These are phyloP conservation scores for Eunapius fragilis DNA, from an alignment of 37 sponge, comb jelly and placozoan species.

Conservation along the genomic window DNA sequence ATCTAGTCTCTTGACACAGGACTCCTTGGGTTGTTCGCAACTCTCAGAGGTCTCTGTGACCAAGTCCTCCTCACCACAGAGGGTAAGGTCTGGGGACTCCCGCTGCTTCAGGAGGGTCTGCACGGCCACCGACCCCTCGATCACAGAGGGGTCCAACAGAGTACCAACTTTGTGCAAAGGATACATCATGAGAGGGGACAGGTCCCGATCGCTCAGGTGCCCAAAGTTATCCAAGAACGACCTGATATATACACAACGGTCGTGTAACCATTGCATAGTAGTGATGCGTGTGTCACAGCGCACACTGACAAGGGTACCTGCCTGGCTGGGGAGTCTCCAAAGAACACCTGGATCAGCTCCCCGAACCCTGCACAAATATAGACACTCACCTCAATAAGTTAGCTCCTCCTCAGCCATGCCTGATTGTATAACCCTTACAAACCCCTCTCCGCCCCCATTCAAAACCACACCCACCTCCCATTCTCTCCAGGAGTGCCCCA, in stretches of 20 bases:
- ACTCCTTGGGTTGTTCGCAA: no score
- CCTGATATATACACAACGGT: constrained; percentile 24
- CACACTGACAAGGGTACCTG: background rate
- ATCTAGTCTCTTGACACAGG: background rate
- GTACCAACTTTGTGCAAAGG: constrained; percentile 59
- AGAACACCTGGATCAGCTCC: constrained; percentile 56
- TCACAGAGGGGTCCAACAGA: background rate
- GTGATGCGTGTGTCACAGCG: no score
- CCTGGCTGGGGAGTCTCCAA: constrained; percentile 64
- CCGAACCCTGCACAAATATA: constrained; percentile 45
- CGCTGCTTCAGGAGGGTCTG: background rate
- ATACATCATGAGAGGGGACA: constrained; percentile 32
- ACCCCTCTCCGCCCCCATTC: background rate
- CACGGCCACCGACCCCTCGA: background rate
- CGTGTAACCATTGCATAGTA: background rate
- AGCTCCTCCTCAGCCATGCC: no score
- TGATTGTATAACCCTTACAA: no score
- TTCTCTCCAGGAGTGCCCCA: constrained; percentile 79
- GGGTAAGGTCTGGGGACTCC: background rate
- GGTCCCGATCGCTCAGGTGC: constrained; percentile 42
- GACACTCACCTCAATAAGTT: background rate
- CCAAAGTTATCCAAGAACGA: constrained; percentile 48
- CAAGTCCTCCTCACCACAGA: background rate
- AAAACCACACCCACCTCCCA: constrained; percentile 68
- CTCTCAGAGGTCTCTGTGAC: no score